Evolutionary conservation across 2,113 vertebrate genomes (phyloP).

Genomic region (Tylochromis polylepis): DNA sequence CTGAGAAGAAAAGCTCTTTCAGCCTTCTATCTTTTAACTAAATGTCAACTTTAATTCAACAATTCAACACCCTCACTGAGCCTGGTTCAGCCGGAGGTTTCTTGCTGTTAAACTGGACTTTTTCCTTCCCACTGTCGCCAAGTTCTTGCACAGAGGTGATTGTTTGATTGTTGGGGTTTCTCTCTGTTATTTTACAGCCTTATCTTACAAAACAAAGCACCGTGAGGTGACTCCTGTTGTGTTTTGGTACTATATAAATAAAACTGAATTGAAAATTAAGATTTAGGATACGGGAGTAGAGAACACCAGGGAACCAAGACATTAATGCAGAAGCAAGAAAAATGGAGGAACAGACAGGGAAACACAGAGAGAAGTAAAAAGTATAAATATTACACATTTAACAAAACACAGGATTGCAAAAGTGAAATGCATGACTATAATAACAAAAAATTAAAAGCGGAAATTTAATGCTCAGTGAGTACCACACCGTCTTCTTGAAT

Average conservation of each 20-base stretch:
- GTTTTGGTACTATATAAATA: no score
- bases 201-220: neutral
- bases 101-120: neutral
- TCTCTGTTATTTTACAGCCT: neutral
- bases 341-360: neutral
- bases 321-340: neutral
- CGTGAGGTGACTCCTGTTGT: neutral
- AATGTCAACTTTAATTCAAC: no score
- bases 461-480: neutral
- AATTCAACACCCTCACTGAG: neutral
- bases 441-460: neutral
- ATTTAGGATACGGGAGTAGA: no score
- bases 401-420: neutral
- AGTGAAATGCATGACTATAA: neutral
- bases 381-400: neutral
- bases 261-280: no score
- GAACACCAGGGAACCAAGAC: neutral
- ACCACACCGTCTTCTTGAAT: neutral
- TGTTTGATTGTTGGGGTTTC: neutral
- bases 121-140: neutral
- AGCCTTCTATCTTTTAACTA: no score
- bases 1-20: no score
- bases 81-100: neutral
- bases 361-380: neutral
- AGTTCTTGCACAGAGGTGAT: neutral